A percentile compares a stretch with the other conserved stretches of the same genome.
Conservation (phyloP, 2,113 vertebrate species). For the Brachionichthys hirsutus region DNA sequence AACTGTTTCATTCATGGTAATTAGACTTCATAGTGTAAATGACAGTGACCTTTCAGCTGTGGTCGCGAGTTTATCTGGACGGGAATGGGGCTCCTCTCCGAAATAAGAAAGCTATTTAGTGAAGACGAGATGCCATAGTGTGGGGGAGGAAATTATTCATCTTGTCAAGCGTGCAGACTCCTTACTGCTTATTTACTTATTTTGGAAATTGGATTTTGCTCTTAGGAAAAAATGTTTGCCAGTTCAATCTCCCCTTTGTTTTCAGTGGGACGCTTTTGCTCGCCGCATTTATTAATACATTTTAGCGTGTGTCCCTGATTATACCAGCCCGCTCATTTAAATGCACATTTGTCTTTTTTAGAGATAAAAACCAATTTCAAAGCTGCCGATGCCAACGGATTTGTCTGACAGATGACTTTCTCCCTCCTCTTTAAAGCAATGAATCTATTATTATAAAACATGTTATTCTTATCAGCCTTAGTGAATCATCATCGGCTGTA, state of each 20-base stretch:
- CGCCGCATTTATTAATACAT: slow-evolving; percentile 66
- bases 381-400: neutral
- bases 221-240: slow-evolving; percentile 40
- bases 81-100: slow-evolving; percentile 23
- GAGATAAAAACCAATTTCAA: slow-evolving; percentile 52
- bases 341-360: slow-evolving; percentile 52
- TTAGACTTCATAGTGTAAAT: slow-evolving; percentile 43
- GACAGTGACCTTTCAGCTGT: slow-evolving; percentile 53
- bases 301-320: slow-evolving; percentile 55
- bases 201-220: slow-evolving; percentile 62
- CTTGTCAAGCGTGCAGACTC: slow-evolving; percentile 27
- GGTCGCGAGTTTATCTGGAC: slow-evolving; percentile 27
- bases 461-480: too few relatives aligned
- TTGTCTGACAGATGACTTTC: slow-evolving; percentile 10
- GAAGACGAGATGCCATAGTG: slow-evolving; percentile 29
- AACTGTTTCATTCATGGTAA: slow-evolving; percentile 58
- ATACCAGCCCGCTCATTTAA: slow-evolving; percentile 45
- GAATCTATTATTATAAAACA: slow-evolving; percentile 9
- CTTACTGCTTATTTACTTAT: slow-evolving; percentile 50
- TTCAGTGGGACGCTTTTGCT: slow-evolving; percentile 51
- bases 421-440: slow-evolving; percentile 29
- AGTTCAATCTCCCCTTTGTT: slow-evolving; percentile 47
- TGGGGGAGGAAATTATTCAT: slow-evolving; percentile 36
- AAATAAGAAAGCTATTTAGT: slow-evolving; percentile 30
- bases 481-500: too few relatives aligned